Evolutionary conservation across 2,113 vertebrate genomes (phyloP).

Genomic region (Corydoras maculifer): DNA sequence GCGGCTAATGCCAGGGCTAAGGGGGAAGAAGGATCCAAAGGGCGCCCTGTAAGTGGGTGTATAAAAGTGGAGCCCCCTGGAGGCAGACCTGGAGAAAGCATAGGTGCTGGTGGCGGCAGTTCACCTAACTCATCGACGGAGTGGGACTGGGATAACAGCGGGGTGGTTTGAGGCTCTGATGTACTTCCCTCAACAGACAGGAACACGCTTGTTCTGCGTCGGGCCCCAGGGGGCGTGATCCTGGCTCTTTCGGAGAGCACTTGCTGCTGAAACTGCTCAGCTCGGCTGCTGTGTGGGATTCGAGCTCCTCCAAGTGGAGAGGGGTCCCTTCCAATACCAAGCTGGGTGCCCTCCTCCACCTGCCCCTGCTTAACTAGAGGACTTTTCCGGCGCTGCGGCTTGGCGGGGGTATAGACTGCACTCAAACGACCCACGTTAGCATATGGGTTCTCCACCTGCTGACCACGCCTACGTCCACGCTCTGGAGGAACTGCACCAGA

Average conservation of each 20-base stretch:
- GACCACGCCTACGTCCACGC: conserved; percentile 78
- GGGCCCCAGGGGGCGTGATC: conserved; percentile 54
- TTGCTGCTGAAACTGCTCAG: conserved; percentile 79
- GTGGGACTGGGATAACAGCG: conserved; percentile 84
- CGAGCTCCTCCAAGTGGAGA: conserved; percentile 68
- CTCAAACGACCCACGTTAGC: conserved; percentile 91
- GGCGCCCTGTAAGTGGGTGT: conserved; percentile 91
- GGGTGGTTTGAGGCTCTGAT: conserved; percentile 71
- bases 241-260: conserved; percentile 66
- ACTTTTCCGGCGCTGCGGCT: conserved; percentile 94
- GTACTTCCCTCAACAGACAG: conserved; percentile 86
- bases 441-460: conserved; percentile 87
- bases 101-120: conserved; percentile 86
- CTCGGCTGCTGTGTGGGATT: conserved; percentile 70
- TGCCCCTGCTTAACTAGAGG: conserved; percentile 94
- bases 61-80: conserved; percentile 87
- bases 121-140: conserved; percentile 91
- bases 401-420: conserved; percentile 81
- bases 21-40: conserved; percentile 90
- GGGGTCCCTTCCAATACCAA: conserved; percentile 58
- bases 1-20: conserved; percentile 94
- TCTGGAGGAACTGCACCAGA: conserved; percentile 65
- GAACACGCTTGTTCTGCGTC: conserved; percentile 87
- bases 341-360: conserved; percentile 71
- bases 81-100: conserved; percentile 75